These are phyloP conservation scores for Andrena bicolor DNA, from an alignment of 2,888 invertebrate species.

Conservation along the genomic window DNA sequence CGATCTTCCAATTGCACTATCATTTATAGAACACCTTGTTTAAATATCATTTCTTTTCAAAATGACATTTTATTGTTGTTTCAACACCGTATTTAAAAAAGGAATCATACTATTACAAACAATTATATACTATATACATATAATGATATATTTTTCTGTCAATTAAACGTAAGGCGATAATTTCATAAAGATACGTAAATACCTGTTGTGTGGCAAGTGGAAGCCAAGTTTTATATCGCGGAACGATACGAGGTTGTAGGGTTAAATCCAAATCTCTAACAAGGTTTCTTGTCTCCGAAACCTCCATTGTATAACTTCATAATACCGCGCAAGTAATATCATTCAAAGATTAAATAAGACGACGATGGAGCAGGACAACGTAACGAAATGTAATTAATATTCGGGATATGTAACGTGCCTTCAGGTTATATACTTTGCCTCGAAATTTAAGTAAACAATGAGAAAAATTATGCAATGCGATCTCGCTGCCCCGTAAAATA, in stretches of 20 bases:
- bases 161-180: background rate
- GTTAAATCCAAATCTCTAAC: conserved; percentile 83
- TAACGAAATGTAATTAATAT: conserved; percentile 9
- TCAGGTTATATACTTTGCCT: conserved; percentile 54
- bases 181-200: conserved; percentile 62
- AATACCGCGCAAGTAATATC: conserved; percentile 62
- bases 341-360: conserved; percentile 37
- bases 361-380: background rate
- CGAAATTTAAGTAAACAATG: conserved; percentile 45
- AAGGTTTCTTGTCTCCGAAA: conserved; percentile 77
- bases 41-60: too few relatives aligned
- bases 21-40: background rate
- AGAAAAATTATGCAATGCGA: background rate
- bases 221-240: conserved; percentile 92
- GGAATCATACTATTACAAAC: too few relatives aligned
- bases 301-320: conserved; percentile 81
- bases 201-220: conserved; percentile 94
- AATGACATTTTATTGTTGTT: too few relatives aligned
- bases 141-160: too few relatives aligned
- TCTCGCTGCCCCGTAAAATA: conserved; percentile 9
- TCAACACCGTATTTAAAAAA: too few relatives aligned
- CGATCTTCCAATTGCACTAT: background rate
- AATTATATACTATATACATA: background rate
- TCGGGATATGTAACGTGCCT: conserved; percentile 6
- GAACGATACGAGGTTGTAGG: conserved; percentile 84